Conservation (phyloP, 2,888 invertebrate genomes). For the Hydrotaea diabolus region DNA sequence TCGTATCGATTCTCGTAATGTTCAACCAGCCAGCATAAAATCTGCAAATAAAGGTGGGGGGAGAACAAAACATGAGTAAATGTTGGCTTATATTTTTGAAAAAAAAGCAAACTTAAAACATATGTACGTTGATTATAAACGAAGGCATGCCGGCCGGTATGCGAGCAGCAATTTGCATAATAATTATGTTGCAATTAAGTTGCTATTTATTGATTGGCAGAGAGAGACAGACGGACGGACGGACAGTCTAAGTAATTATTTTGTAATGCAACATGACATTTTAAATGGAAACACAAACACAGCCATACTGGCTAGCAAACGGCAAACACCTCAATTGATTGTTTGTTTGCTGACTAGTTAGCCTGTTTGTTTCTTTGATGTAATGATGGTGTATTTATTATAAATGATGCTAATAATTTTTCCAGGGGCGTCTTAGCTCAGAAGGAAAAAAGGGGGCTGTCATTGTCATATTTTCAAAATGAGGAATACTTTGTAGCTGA, state of each 20-base stretch:
- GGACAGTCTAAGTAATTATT: slow-evolving; percentile 53
- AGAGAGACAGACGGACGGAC: background rate
- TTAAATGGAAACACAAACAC: background rate
- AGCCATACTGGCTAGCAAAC: slow-evolving; percentile 1
- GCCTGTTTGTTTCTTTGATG: slow-evolving; percentile 10
- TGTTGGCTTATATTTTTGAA: slow-evolving; percentile 18
- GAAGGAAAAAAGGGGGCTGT: too few relatives aligned
- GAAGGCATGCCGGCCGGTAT: background rate
- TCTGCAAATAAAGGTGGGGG: slow-evolving; percentile 41
- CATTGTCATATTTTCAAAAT: too few relatives aligned
- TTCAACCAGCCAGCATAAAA: slow-evolving; percentile 44
- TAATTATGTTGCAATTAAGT: slow-evolving; percentile 44
- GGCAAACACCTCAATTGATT: slow-evolving; percentile 32
- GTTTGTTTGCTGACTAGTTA: slow-evolving; percentile 4
- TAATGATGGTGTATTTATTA: slow-evolving; percentile 29
- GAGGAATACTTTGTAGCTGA: too few relatives aligned
- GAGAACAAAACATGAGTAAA: slow-evolving; percentile 7
- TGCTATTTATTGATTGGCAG: slow-evolving; percentile 43
- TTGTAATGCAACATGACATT: slow-evolving; percentile 62
- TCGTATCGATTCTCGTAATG: background rate
- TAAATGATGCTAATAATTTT: slow-evolving; percentile 49
- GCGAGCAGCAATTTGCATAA: slow-evolving; percentile 7
- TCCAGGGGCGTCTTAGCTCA: background rate
- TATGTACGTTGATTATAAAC: too few relatives aligned
- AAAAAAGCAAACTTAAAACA: too few relatives aligned